Evolutionary conservation across 92 coral and sea anemone species (phyloP).

Genomic region (Hydrozoanthus gracilis): DNA sequence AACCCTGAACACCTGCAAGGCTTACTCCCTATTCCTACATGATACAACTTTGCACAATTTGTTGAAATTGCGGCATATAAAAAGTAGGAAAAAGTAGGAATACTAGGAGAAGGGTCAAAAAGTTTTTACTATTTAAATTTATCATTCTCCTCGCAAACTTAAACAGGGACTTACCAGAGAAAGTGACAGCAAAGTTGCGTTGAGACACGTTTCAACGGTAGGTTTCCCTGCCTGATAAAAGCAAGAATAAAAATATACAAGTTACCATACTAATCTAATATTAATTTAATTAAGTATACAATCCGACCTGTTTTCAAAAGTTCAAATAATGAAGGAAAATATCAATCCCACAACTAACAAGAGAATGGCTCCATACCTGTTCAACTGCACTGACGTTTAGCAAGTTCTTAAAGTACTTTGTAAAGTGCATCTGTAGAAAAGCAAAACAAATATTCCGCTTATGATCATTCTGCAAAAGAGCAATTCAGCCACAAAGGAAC

Average conservation of each 20-base stretch:
- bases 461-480: too few relatives aligned
- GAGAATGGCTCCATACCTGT: constrained; percentile 67
- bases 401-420: constrained; percentile 83
- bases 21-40: too few relatives aligned
- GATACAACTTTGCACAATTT: too few relatives aligned
- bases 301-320: too few relatives aligned
- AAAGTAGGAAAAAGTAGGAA: too few relatives aligned
- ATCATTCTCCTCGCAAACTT: too few relatives aligned
- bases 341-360: background rate
- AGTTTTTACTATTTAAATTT: too few relatives aligned
- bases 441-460: background rate
- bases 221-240: constrained; percentile 86
- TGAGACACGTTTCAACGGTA: constrained; percentile 86
- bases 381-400: constrained; percentile 71
- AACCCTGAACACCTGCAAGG: too few relatives aligned
- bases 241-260: background rate
- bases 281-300: too few relatives aligned
- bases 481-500: too few relatives aligned
- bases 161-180: constrained; percentile 72
- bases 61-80: too few relatives aligned
- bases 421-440: constrained; percentile 84
- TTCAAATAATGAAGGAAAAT: background rate
- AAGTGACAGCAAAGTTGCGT: constrained; percentile 77
- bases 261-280: background rate
- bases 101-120: too few relatives aligned